Percentiles rank a stretch among this genome's conserved stretches.
phyloP scores from a whole-genome alignment of 2,113 vertebrate species.

The Lycaon pictus region DNA sequence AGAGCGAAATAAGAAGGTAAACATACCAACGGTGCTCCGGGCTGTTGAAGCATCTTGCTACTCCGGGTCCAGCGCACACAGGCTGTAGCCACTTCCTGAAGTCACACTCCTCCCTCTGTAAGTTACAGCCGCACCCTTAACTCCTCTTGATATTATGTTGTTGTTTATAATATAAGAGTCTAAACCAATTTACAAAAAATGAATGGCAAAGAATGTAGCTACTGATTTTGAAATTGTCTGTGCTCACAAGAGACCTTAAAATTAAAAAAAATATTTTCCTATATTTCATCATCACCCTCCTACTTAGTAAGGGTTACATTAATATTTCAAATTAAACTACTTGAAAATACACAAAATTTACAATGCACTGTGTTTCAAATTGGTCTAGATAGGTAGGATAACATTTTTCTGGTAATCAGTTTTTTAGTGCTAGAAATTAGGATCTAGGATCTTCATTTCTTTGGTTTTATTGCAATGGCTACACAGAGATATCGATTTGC shows the following conservation, averaged over 20 bases:
- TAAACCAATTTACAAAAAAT: not conserved
- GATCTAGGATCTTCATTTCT: not conserved
- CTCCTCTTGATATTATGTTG: not conserved
- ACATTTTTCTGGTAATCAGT: not conserved
- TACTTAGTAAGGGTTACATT: not conserved
- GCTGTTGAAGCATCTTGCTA: not conserved
- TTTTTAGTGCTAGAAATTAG: not conserved
- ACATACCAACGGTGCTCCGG: too few species aligned
- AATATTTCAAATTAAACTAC: constrained; percentile 1
- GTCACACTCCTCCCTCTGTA: not conserved
- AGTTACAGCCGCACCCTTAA: not conserved
- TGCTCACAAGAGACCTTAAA: not conserved
- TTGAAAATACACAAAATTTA: not conserved
- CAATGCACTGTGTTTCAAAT: not conserved
- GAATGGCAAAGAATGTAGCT: not conserved
- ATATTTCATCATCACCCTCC: not conserved
- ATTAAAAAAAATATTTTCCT: not conserved
- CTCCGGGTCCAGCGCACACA: not conserved
- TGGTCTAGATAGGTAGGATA: not conserved
- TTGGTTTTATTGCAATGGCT: not conserved
- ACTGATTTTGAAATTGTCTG: not conserved
- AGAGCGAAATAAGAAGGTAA: not conserved
- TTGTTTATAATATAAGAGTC: not conserved
- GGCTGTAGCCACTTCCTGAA: not conserved
- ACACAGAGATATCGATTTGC: not conserved